Evolutionary conservation across 2,888 invertebrate genomes (phyloP), one percentile per base, ranked within the genome.

Genomic region (Athalia rosae): DNA sequence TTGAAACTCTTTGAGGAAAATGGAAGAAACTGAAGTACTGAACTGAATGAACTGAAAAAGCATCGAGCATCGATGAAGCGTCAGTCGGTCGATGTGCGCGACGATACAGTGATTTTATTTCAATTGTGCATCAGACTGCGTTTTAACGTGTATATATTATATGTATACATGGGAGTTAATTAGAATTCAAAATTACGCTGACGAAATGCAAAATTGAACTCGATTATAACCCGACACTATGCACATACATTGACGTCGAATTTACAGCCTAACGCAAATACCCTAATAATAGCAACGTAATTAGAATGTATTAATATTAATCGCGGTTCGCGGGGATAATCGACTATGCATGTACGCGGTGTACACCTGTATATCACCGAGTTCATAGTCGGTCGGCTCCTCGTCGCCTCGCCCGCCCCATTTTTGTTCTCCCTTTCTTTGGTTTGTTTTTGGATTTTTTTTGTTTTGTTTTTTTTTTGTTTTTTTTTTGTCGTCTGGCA

Each of bases 301-400:
- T 69, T 69, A 69, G 69, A 69, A 69, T 69, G 69, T 53, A 69
- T 69, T 69, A 69, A 69, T 69, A 69, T 69, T 69, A 53, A 69
- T 69, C 69, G 53, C 41, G 67, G 67, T 67, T 67, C 41, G 41
- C 56, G 28, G 28, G 56, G 69, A 69, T 69, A 69, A 53, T 53
- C 69, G 53, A 69, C 28, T 69, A 13, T 69, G 69, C 69, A 50
- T 7, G 6, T 9, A 9, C 53, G n/a, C n/a, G n/a, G n/a, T 53
- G 53, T 53, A 53, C 4, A 53, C 53, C 53, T 4, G 3, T 53
- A 11, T 53, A 53, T 53, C 3, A 11, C 53, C 53, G 11, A n/a
- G 53, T 53, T 53, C 53, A 7, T 53, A 53, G 53, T 7, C 53
- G 11, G 53, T 53, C 11, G 53, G 2, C n/a, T n/a, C n/a, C n/a